Evolutionary conservation across 1,140 invertebrate species (phyloP), one percentile per base, ranked within the genome.

Genomic region (Scaptomyza pallida): DNA sequence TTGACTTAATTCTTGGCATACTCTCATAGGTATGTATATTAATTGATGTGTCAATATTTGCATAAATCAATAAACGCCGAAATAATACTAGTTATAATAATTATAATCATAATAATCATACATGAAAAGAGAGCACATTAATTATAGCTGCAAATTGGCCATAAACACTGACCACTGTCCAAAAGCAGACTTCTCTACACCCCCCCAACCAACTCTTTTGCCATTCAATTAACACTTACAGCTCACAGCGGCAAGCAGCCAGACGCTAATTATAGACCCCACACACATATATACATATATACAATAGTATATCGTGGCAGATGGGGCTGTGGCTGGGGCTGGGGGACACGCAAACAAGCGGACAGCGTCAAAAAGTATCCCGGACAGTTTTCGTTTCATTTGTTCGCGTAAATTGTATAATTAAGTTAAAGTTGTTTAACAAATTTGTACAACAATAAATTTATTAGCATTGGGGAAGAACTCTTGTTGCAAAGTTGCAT

Each of bases 391-490:
- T 57, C 74, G 50, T 77, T 81, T 81, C 70, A 74, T 62, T 81
- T 67, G 69, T 67, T 67, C 63, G 65, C 71, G 56, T 69, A 73
- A 73, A 62, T 73, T 60, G 79, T 85, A 68, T 82, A 82, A 82
- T 82, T 82, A 82, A 82, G 76, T 65, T 71, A 45, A 79, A 82
- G 75, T 83, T 82, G 79, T 82, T 85, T 73, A 83, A 82, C 79
- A 82, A 82, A 78, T 81, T 77, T 69, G 78, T 82, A 77, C 78
- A 73, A 80, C 78, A 82, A 81, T 81, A 81, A 81, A 81, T 83
- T 83, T 83, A 74, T 83, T 82, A 75, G 77, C 75, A 61, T 60
- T 50, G 15, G 64, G 64, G 33, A 51, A 37, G n/a, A 10, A 63
- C 40, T n/a, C n/a, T n/a, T 75, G 54, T 35, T 68, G 40, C 79